Evolutionary conservation across 2,113 vertebrate species (phyloP).

Genomic region (Neodon shergylaensis): DNA sequence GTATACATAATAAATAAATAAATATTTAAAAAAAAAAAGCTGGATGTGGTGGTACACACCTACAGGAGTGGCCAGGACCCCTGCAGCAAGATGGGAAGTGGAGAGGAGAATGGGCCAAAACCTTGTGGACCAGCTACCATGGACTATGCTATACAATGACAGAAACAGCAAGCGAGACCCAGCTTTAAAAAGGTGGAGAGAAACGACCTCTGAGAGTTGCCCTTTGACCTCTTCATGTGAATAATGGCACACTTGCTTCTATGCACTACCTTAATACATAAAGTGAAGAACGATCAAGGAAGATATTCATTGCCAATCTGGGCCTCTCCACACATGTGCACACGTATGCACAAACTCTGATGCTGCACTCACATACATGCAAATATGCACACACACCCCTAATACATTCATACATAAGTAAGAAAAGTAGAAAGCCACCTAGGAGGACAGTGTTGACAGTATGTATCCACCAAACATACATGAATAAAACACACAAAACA

Average conservation of each 20-base stretch:
- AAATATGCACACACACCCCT: not conserved
- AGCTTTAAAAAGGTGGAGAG: not conserved
- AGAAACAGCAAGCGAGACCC: not conserved
- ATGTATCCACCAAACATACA: not conserved
- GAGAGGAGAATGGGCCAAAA: not conserved
- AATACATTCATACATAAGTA: not conserved
- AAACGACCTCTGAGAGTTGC: not conserved
- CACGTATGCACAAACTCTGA: not conserved
- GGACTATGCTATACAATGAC: not conserved
- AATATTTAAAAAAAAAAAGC: too few relatives aligned
- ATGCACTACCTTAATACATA: not conserved
- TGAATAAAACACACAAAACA: not conserved
- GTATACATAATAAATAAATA: too few relatives aligned
- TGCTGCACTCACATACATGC: not conserved
- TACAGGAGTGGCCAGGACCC: not conserved
- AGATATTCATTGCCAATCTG: not conserved
- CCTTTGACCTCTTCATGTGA: not conserved
- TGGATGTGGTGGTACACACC: not conserved
- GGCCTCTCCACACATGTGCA: not conserved
- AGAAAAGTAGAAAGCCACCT: not conserved
- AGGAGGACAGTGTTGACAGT: not conserved
- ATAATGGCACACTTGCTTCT: not conserved
- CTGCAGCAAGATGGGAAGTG: not conserved
- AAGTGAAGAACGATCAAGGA: not conserved
- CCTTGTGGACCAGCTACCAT: not conserved